phyloP scores from a whole-genome alignment of 2,888 invertebrate genomes.

The Steromphala cineraria region DNA sequence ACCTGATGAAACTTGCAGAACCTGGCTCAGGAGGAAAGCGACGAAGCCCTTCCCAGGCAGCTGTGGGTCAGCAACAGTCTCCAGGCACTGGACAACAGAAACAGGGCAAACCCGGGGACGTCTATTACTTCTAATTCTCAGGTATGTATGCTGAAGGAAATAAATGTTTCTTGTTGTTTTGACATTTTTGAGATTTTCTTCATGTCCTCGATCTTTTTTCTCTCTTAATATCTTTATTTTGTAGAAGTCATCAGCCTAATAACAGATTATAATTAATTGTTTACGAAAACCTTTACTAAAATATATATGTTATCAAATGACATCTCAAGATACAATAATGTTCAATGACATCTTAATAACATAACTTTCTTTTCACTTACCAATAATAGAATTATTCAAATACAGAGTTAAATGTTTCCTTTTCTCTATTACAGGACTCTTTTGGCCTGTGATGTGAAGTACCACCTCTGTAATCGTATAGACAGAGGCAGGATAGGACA shows the following conservation, averaged over 20 bases:
- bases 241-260: too few species aligned
- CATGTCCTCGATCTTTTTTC: too few species aligned
- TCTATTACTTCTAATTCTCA: slow-evolving; percentile 53
- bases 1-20: slow-evolving; percentile 63
- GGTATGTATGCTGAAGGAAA: neutral
- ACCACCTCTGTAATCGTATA: slow-evolving; percentile 12
- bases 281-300: too few species aligned
- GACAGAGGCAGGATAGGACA: slow-evolving; percentile 7
- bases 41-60: slow-evolving; percentile 17
- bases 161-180: too few species aligned
- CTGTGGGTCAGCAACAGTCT: slow-evolving; percentile 11
- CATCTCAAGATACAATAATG: too few species aligned
- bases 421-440: neutral
- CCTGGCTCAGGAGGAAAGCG: slow-evolving; percentile 37
- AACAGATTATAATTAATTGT: too few species aligned
- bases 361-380: too few species aligned
- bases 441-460: slow-evolving; percentile 15
- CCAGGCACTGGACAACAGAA: slow-evolving; percentile 4
- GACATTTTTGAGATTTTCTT: too few species aligned
- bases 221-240: too few species aligned
- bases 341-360: too few species aligned
- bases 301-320: too few species aligned
- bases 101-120: slow-evolving; percentile 34
- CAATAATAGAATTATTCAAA: too few species aligned
- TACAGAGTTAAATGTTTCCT: neutral